Base-by-base conservation (phyloP, 2,888 invertebrate genomes). In the Cataglyphis livida region DNA sequence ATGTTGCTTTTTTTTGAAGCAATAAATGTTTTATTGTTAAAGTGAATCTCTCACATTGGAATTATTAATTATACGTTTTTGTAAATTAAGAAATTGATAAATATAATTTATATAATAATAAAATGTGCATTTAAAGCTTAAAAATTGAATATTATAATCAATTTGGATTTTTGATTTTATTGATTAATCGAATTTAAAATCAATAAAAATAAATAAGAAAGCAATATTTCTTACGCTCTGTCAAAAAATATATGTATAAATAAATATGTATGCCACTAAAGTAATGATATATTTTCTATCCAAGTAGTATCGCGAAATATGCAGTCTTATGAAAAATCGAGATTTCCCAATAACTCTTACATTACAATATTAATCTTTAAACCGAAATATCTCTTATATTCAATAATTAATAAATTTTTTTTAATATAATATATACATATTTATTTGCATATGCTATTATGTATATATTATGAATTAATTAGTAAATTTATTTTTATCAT, bases 241-340 rank as follows among this genome's bases (percentile, higher is more conserved):
- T 57, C 3, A 21, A 21, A 3, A 57, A 21, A 2, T 32, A 32
- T 9, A 21, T 57, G 5, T 21, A n/a, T 10, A 21, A 4, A 21
- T 21, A 21, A 10, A 57, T 54, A 54, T 4, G 9, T n/a, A n/a
- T 32, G 3, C 3, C 3, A 32, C 4, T n/a, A 32, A 61, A 62
- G 35, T n/a, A 32, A 32, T 3, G 10, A 62, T 28, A 41, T 1
- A 15, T 32, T 32, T 32, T 7, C 4, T 51, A 51, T 6, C 3
- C n/a, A 3, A 3, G 6, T 51, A 18, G 6, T 51, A 51, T 51
- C n/a, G 51, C n/a, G 7, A 51, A n/a, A n/a, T n/a, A 15, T 3
- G 32, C 54, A 71, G 51, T 70, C 21, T 70, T 70, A 54, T 21
- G 54, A 70, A 48, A 48, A 70, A 32, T 6, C 0, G 18, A 54